Evolutionary conservation across 2,888 invertebrate species (phyloP).

Genomic region (Oasisia sp.): DNA sequence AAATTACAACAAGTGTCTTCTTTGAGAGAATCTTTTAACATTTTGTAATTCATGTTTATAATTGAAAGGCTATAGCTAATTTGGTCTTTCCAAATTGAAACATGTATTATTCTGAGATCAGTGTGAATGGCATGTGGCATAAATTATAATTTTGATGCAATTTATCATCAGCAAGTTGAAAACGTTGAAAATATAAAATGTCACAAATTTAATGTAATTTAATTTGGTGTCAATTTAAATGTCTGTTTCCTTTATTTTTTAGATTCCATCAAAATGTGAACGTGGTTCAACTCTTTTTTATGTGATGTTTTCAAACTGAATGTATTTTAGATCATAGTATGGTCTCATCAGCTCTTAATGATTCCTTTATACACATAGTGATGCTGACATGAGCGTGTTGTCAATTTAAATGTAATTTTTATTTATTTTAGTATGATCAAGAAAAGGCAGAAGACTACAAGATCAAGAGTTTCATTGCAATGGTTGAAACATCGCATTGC

Average conservation of each 20-base stretch:
- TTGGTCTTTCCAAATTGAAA: background rate
- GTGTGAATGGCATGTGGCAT: background rate
- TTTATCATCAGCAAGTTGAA: background rate
- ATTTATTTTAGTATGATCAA: constrained; percentile 57
- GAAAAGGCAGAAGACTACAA: constrained; percentile 61
- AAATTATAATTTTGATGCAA: background rate
- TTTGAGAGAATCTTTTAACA: too few relatives aligned
- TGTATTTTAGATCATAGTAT: too few relatives aligned
- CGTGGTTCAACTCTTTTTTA: background rate
- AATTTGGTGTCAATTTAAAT: too few relatives aligned
- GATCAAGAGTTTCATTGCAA: constrained; percentile 55
- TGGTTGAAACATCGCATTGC: constrained; percentile 50
- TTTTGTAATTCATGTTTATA: too few relatives aligned
- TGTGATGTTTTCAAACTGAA: too few relatives aligned
- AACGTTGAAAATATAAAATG: background rate
- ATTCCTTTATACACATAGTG: background rate
- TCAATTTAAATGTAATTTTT: background rate
- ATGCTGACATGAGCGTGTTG: background rate
- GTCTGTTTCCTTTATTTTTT: background rate
- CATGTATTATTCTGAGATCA: background rate
- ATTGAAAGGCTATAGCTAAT: background rate
- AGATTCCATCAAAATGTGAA: background rate
- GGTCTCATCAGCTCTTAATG: too few relatives aligned
- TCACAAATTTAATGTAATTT: background rate
- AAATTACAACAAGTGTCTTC: too few relatives aligned